phyloP scores from a whole-genome alignment of 2,113 vertebrate genomes.

The Dinomys branickii region DNA sequence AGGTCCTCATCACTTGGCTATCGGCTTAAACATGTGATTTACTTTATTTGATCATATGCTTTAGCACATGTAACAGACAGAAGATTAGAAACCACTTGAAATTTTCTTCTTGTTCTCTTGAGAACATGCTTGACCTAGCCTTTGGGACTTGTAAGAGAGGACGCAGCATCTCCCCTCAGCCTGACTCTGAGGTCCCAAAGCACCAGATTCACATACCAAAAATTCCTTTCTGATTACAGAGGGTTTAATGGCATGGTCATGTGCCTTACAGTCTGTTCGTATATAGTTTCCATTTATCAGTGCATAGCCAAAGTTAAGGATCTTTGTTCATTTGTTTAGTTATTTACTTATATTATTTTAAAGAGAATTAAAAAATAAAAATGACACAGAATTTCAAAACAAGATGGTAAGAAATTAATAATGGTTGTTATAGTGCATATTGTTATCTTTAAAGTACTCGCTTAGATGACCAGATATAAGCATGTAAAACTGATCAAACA shows the following conservation, averaged over 20 bases:
- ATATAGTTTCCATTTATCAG: conserved; percentile 57
- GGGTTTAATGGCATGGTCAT: conserved; percentile 72
- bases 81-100: neutral
- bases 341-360: no score
- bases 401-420: no score
- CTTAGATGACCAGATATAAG: no score
- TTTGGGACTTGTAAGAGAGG: neutral
- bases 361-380: no score
- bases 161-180: conserved; percentile 66
- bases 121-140: neutral
- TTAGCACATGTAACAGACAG: neutral
- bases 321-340: neutral
- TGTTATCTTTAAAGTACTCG: no score
- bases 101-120: conserved; percentile 4
- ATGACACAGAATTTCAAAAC: no score
- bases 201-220: conserved; percentile 55
- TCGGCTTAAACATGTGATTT: neutral
- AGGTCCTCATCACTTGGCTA: neutral
- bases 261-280: conserved; percentile 80
- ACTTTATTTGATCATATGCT: neutral
- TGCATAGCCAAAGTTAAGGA: conserved; percentile 71
- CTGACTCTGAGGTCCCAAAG: conserved; percentile 63
- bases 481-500: no score
- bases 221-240: conserved; percentile 75
- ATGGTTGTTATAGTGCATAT: no score